These are phyloP conservation scores for Drosophila conformis DNA, from an alignment of 2,888 invertebrate genomes.

Conservation along the genomic window DNA sequence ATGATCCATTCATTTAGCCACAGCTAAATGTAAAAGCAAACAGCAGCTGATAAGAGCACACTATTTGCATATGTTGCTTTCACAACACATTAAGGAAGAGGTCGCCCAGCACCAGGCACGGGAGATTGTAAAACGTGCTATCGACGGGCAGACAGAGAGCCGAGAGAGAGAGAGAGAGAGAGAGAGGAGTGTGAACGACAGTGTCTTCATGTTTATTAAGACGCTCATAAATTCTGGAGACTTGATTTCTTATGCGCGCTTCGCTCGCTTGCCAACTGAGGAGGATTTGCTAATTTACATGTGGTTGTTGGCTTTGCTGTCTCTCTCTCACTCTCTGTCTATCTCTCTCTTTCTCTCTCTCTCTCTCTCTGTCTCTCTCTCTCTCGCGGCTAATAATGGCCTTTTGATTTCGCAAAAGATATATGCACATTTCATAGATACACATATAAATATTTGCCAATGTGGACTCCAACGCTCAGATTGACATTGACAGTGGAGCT, in stretches of 20 bases:
- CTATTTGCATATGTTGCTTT: conserved; percentile 27
- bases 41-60: conserved; percentile 29
- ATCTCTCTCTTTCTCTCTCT: conserved; percentile 9
- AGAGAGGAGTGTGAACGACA: not conserved
- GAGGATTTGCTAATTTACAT: conserved; percentile 62
- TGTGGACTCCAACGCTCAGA: conserved; percentile 58
- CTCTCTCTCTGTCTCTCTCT: conserved; percentile 7
- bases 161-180: not conserved
- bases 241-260: conserved; percentile 61
- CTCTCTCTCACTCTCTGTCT: conserved; percentile 13
- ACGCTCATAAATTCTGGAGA: conserved; percentile 63
- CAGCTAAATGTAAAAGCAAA: conserved; percentile 17
- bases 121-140: conserved; percentile 38
- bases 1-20: conserved; percentile 20
- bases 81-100: conserved; percentile 26
- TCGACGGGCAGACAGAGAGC: not conserved
- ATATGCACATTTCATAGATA: conserved; percentile 55
- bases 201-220: conserved; percentile 19
- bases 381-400: conserved; percentile 60
- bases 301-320: not conserved
- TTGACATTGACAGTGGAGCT: conserved; percentile 71
- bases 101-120: not conserved
- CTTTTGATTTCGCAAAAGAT: conserved; percentile 67
- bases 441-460: conserved; percentile 72
- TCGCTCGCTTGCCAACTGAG: conserved; percentile 2